Evolutionary conservation across 2,888 invertebrate genomes (phyloP), one percentile per base, ranked within the genome.

Genomic region (Laspeyria flexula): DNA sequence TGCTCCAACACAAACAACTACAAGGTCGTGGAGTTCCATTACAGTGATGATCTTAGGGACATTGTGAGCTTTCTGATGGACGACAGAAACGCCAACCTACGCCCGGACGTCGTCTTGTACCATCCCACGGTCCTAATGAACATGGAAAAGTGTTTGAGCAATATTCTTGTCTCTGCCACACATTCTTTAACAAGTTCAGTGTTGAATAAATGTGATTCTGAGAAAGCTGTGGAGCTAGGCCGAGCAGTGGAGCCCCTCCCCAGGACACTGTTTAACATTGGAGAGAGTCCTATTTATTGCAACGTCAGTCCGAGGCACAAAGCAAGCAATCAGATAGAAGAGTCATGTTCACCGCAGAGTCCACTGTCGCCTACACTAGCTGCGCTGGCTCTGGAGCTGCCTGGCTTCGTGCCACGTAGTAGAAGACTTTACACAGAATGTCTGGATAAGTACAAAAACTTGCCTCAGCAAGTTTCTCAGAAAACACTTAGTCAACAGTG

Each of bases 401-500:
- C 93, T 31, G 93, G 93, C 1, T 93, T 82, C 71, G 88, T 92
- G 0, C 92, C 93, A 30, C 81, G 88, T 30, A 79, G 85, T 61
- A 83, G 86, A 44, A 87, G 71, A 47, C 88, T 86, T 1, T 81
- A 78, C 49, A 78, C 67, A 64, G 81, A 79, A 41, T 68, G 81
- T 27, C 5, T 86, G 31, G 81, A 78, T 13, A 71, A 73, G 12
- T 81, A 82, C 35, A 82, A 82, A 29, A 82, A 73, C 45, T 77
- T 79, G 42, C 93, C 94, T 1, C 88, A 93, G 58, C 83, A 85
- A 64, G 86, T 94, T 4, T 93, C 94, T 5, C 90, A 93, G 57
- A 89, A 93, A 18, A 91, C 93, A 33, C 85, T 94, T 12, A 93
- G 92, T 58, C 85, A 92, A 34, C 93, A 93, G 57, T 94, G 94